phyloP scores from a whole-genome alignment of 2,888 invertebrate genomes.

The Portevinia maculata region DNA sequence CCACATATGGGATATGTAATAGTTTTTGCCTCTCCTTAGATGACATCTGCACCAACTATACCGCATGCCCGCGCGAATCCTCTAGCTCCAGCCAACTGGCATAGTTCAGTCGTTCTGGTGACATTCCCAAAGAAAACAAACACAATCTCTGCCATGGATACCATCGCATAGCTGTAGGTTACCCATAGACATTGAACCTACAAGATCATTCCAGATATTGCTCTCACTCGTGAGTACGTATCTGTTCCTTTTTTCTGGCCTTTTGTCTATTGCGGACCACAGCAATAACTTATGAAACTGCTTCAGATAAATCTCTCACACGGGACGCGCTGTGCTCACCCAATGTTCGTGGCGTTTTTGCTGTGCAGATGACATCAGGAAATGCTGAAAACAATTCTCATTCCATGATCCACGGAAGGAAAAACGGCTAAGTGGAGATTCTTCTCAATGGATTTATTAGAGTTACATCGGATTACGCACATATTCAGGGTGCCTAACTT shows the following conservation, averaged over 20 bases:
- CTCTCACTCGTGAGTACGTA: slow-evolving; percentile 16
- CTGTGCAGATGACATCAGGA: slow-evolving; percentile 25
- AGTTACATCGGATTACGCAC: slow-evolving; percentile 44
- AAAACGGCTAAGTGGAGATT: slow-evolving; percentile 20
- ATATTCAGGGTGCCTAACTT: slow-evolving; percentile 47
- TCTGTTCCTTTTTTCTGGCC: slow-evolving; percentile 25
- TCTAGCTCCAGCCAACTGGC: slow-evolving; percentile 14
- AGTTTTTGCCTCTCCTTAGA: slow-evolving; percentile 19
- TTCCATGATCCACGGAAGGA: slow-evolving; percentile 41
- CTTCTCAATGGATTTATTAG: slow-evolving; percentile 52
- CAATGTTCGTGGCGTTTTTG: slow-evolving; percentile 21
- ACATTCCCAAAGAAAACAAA: slow-evolving; percentile 30
- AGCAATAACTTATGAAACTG: slow-evolving; percentile 59
- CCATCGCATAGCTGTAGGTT: slow-evolving; percentile 28
- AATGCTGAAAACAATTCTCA: slow-evolving; percentile 15
- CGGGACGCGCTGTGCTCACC: slow-evolving; percentile 6
- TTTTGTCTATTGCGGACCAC: slow-evolving; percentile 49
- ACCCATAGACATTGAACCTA: slow-evolving; percentile 28
- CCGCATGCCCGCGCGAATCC: slow-evolving; percentile 13
- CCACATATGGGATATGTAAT: slow-evolving; percentile 26
- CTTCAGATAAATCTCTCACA: slow-evolving; percentile 60
- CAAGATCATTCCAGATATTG: slow-evolving; percentile 55
- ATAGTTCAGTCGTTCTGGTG: slow-evolving; percentile 48
- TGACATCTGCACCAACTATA: slow-evolving; percentile 46
- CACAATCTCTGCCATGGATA: slow-evolving; percentile 42